Conservation (phyloP, 2,113 vertebrate species). For the Podiceps cristatus region DNA sequence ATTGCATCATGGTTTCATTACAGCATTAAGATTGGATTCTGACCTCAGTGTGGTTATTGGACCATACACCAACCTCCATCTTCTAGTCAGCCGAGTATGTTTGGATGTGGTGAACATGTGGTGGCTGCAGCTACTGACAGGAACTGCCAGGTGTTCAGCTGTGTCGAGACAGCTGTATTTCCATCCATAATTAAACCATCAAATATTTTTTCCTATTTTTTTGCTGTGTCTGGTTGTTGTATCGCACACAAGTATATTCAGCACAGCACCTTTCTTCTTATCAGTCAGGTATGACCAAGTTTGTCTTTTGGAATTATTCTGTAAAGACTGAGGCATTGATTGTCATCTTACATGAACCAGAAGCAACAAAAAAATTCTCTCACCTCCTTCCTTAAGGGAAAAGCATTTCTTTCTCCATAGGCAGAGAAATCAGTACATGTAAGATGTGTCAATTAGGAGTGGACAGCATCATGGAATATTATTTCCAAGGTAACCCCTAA, state of each 20-base stretch:
- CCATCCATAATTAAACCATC: neutral
- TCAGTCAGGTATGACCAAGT: slow-evolving; percentile 23
- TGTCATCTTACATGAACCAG: neutral
- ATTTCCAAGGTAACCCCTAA: slow-evolving; percentile 28
- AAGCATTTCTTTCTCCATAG: neutral
- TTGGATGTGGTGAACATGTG: neutral
- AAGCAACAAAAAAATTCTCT: neutral
- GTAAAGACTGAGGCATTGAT: neutral
- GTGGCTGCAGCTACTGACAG: neutral
- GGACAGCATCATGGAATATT: slow-evolving; percentile 25
- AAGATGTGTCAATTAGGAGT: slow-evolving; percentile 22
- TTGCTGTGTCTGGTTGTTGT: neutral
- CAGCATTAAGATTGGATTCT: neutral
- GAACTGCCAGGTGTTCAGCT: neutral
- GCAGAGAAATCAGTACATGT: neutral
- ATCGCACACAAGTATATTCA: neutral
- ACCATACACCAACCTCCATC: neutral
- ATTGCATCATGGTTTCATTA: neutral
- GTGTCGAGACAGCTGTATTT: neutral
- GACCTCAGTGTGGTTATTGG: neutral
- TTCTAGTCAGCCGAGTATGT: neutral
- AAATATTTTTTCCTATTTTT: neutral
- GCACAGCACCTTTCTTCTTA: neutral
- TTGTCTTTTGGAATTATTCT: slow-evolving; percentile 43
- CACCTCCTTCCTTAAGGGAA: neutral